These are phyloP conservation scores for Campopleginae sp. DNA, from an alignment of 2,888 invertebrate species.

Conservation along the genomic window DNA sequence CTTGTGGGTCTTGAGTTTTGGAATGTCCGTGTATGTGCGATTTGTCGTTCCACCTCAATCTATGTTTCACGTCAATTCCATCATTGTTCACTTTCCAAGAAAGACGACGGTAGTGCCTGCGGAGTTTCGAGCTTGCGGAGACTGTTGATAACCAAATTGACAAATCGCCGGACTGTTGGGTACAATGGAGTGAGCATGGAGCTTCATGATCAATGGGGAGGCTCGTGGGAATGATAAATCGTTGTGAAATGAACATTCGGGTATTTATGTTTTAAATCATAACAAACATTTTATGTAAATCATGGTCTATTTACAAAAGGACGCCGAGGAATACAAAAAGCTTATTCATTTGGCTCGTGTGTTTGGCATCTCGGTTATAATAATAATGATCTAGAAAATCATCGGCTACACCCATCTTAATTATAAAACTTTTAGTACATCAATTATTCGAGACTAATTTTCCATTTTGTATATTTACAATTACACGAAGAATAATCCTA, in stretches of 20 bases:
- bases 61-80: not conserved
- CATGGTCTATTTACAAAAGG: constrained; percentile 76
- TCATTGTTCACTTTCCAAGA: not conserved
- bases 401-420: constrained; percentile 55
- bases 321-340: constrained; percentile 55
- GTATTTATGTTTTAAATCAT: constrained; percentile 10
- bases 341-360: constrained; percentile 53
- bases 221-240: not conserved
- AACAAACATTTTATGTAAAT: constrained; percentile 72
- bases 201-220: not conserved
- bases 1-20: constrained; percentile 37
- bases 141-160: not conserved
- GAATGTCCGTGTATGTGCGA: constrained; percentile 35
- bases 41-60: constrained; percentile 16
- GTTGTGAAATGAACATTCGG: not conserved
- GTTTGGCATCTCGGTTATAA: constrained; percentile 54
- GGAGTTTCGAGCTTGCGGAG: not conserved
- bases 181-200: not conserved
- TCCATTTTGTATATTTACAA: constrained; percentile 73
- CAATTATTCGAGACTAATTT: constrained; percentile 71
- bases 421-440: constrained; percentile 47
- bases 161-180: not conserved
- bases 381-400: constrained; percentile 61
- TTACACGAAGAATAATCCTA: constrained; percentile 62
- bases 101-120: not conserved